Evolutionary conservation across 2,888 invertebrate species (phyloP), one percentile per base, ranked within the genome.

Genomic region (Dasysyrphus tricinctus): DNA sequence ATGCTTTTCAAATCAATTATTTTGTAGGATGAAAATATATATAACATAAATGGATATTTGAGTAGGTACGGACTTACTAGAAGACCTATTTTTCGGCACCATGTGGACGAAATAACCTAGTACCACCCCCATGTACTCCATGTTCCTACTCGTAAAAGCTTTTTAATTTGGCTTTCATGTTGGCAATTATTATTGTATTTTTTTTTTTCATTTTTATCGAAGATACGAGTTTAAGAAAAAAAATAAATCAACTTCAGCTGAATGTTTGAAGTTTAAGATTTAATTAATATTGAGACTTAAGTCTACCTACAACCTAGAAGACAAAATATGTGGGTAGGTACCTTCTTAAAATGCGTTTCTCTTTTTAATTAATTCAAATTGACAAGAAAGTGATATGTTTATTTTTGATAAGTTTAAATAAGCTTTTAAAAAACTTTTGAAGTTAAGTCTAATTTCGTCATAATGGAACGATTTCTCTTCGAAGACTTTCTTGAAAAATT

Each of bases 111-210:
- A 47, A 19, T 19, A 47, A 19, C 16, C 24, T 24, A 24, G 1
- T 2, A 24, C 9, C 8, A 14, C 16, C 16, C 16, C 47, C 7
- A 47, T 24, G 24, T 24, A n/a, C n/a, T 8, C 5, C 16, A 9
- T 16, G 8, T 16, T 9, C 37, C 11, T 19, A 49, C 12, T 49
- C 11, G 49, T 49, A 24, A 49, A 49, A 12, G 19, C 49, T 24
- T 24, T 49, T 49, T 5, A 49, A 49, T 49, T 49, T 49, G 24
- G 11, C 49, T 49, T 49, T 49, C 11, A 49, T 49, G 49, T 49
- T 49, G 19, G 19, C 11, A 49, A 49, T 49, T 49, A 16, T 47
- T 47, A n/a, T 47, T 16, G 6, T 47, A 47, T 47, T 47, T 47
- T 47, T 9, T 47, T 19, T 19, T 47, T 24, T 24, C 24, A 24